Evolutionary conservation across 2,888 invertebrate species (phyloP).

Genomic region (Machimus atricapillus): DNA sequence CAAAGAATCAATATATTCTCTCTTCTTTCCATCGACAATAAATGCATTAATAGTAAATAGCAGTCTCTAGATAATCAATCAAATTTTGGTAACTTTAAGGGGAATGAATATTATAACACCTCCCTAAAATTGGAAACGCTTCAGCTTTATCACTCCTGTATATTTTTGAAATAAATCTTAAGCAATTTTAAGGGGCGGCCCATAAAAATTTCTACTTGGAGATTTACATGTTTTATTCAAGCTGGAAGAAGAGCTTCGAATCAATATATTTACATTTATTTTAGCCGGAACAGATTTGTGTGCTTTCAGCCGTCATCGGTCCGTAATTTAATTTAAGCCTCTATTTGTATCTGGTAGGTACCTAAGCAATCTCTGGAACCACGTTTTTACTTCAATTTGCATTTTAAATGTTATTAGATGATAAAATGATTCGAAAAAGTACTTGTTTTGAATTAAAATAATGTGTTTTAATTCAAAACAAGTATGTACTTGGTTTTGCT

Average conservation of each 20-base stretch:
- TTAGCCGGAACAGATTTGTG: neutral
- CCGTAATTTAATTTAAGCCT: neutral
- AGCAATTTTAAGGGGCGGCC: neutral
- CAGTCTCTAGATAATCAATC: neutral
- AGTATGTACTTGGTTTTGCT: too few species aligned
- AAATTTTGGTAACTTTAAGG: neutral
- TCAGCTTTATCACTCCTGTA: neutral
- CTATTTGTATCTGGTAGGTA: neutral
- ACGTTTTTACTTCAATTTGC: neutral
- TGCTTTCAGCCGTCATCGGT: neutral
- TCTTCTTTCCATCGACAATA: neutral
- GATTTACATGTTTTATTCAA: neutral
- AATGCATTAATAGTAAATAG: neutral
- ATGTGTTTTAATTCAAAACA: too few species aligned
- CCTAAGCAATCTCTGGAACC: neutral
- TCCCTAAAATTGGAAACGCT: neutral
- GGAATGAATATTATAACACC: neutral
- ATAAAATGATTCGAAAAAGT: too few species aligned
- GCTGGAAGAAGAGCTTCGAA: neutral
- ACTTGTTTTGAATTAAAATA: too few species aligned
- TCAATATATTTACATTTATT: neutral
- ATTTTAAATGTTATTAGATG: neutral
- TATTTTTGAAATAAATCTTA: neutral
- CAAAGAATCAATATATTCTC: neutral
- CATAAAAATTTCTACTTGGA: neutral